Evolutionary conservation across 2,888 invertebrate species (phyloP).

Genomic region (Drosophila anomelani): DNA sequence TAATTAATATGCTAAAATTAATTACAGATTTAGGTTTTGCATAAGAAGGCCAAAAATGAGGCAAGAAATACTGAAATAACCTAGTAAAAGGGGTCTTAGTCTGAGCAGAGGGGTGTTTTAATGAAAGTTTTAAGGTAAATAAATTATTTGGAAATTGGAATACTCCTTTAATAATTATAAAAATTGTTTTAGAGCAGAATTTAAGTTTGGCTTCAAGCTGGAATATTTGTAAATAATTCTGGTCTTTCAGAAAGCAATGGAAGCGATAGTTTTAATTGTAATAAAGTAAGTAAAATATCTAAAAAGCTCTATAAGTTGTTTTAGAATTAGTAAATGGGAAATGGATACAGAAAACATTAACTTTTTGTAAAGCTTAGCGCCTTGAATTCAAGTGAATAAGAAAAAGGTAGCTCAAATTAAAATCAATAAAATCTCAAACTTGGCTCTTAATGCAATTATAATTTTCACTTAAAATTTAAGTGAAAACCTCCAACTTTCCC

Average conservation of each 20-base stretch:
- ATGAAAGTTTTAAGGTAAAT: not conserved
- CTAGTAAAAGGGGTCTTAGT: too few relatives aligned
- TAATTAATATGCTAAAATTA: not conserved
- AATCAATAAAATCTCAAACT: not conserved
- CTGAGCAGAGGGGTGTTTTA: not conserved
- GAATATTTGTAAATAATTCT: not conserved
- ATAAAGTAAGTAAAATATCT: not conserved
- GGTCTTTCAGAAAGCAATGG: not conserved
- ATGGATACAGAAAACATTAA: not conserved
- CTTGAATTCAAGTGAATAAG: not conserved
- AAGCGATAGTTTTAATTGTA: not conserved
- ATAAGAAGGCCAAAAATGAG: not conserved
- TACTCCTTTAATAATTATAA: too few relatives aligned
- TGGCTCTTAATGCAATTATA: not conserved
- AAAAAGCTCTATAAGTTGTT: not conserved
- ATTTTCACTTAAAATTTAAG: not conserved
- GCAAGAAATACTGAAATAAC: too few relatives aligned
- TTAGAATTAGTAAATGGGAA: too few relatives aligned
- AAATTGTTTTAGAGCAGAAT: not conserved
- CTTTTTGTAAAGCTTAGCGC: not conserved
- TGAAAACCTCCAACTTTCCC: not conserved
- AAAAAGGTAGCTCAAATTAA: not conserved
- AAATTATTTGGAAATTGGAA: too few relatives aligned
- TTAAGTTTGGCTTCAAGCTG: not conserved
- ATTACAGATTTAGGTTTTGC: not conserved